phyloP scores from a whole-genome alignment of 2,113 vertebrate species.

The Polyodon spathula region DNA sequence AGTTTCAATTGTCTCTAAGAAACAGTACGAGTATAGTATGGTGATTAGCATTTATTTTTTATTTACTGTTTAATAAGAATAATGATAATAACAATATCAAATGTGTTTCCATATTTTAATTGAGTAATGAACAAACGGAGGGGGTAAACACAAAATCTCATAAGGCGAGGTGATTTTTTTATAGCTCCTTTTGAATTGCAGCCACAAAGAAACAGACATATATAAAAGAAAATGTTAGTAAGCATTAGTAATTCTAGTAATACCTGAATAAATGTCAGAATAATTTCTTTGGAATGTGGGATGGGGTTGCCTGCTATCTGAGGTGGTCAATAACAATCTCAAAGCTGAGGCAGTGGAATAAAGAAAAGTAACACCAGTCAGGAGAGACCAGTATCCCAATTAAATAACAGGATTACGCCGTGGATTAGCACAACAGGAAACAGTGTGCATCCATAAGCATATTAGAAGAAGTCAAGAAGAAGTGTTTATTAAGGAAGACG shows the following conservation, averaged over 20 bases:
- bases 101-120: no score
- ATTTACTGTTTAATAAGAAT: no score
- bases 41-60: no score
- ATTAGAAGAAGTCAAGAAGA: constrained; percentile 18
- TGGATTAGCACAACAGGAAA: constrained; percentile 40
- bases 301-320: constrained; percentile 21
- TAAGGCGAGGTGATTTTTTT: no score
- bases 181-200: no score
- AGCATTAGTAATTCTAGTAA: constrained; percentile 3
- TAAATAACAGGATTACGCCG: constrained; percentile 49
- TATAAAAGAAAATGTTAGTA: no score
- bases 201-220: no score
- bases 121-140: no score
- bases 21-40: no score
- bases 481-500: constrained; percentile 32
- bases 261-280: constrained; percentile 39
- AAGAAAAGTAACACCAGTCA: constrained; percentile 38
- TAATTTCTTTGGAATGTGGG: constrained; percentile 48
- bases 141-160: no score
- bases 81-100: no score
- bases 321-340: constrained; percentile 32
- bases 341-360: constrained; percentile 36
- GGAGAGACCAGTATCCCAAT: constrained; percentile 42
- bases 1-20: no score
- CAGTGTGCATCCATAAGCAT: constrained; percentile 10